Evolutionary conservation across 2,113 vertebrate species (phyloP), one percentile per base, ranked within the genome.

Genomic region (Phoxinus phoxinus): DNA sequence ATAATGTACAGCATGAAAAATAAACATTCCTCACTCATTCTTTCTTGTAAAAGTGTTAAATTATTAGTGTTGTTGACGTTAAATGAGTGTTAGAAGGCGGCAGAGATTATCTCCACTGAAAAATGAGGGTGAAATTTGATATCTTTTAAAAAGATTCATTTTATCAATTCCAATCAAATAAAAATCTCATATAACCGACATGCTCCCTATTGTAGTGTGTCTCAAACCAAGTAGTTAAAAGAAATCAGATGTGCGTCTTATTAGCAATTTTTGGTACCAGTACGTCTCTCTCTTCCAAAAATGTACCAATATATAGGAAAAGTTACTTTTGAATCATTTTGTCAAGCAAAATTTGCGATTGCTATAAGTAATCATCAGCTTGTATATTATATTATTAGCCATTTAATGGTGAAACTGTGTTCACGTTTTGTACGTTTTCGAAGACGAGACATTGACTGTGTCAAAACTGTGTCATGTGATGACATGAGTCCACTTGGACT

Each of bases 381-480:
- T 71, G 17, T 21, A 21, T 35, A n/a, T 8, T 35, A 15, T 11
- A 71, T 69, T 32, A 71, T 79, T 79, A 76, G 48, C 74, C 48
- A 53, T 76, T 32, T 76, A 76, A 76, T 76, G 74, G 74, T 53
- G 27, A 27, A 15, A 6, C 44, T 82, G 53, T 56, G 53, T 56
- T 69, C 48, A 41, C 21, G 11, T 82, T 30, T 35, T 82, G 37
- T 48, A 74, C 1, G 6, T 83, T 5, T 83, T 72, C 46, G 3
- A 58, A 19, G 81, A 83, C 81, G 67, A 56, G 81, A 83, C 81
- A 83, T 27, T 41, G 81, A 72, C 32, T 83, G 27, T 81, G 79
- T 51, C 80, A 58, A 35, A 83, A 72, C 21, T 15, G n/a, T 35
- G 46, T 82, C 25, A 51, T 67, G 8, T 82, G 41, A 35, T n/a